Base-by-base conservation (phyloP, 2,113 vertebrate species). In the Hemicordylus capensis region DNA sequence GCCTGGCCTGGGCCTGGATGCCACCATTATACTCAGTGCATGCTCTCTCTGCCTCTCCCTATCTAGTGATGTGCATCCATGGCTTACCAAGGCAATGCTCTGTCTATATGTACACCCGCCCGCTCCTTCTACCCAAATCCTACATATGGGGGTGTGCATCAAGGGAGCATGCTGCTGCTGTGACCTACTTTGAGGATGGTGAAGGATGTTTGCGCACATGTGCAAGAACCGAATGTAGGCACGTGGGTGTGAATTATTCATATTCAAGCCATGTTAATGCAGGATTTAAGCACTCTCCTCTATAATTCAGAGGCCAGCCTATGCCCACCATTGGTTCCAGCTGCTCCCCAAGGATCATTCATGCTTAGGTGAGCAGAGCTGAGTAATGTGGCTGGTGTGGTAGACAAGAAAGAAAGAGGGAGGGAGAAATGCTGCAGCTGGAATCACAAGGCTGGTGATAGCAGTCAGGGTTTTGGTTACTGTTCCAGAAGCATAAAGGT, bases 231-330 rank as follows among this genome's bases (percentile, higher is more conserved):
- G 56, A 63, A 28, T 39, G 83, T 10, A 61, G 61, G 84, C 66
- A 26, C 39, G 24, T n/a, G 22, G 31, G 14, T 0, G 0, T 94
- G 69, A 95, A 95, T 95, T 93, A 95, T 95, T 95, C 72, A 95
- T 90, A 77, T 73, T 46, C 58, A 39, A 54, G 9, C 86, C 88
- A 67, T 88, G 92, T 88, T 92, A 92, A 93, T 92, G 86, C 92
- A 93, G 91, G 90, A 72, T 91, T 87, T 74, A 76, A 81, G 51
- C 44, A 54, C 6, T 44, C 90, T 93, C 76, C 80, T 95, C 56
- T 85, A 94, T 95, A 94, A 94, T 94, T 95, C 87, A 95, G 88
- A 93, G 69, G 77, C 72, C 86, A 1, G 1, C 83, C 84, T 4
- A 0, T 56, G 85, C 11, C 70, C 76, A 31, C 42, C 5, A 0